Percentiles rank a stretch among this genome's conserved stretches.
These are phyloP conservation scores for Gracilinanus agilis DNA, from an alignment of 2,113 vertebrate species.

Conservation along the genomic window DNA sequence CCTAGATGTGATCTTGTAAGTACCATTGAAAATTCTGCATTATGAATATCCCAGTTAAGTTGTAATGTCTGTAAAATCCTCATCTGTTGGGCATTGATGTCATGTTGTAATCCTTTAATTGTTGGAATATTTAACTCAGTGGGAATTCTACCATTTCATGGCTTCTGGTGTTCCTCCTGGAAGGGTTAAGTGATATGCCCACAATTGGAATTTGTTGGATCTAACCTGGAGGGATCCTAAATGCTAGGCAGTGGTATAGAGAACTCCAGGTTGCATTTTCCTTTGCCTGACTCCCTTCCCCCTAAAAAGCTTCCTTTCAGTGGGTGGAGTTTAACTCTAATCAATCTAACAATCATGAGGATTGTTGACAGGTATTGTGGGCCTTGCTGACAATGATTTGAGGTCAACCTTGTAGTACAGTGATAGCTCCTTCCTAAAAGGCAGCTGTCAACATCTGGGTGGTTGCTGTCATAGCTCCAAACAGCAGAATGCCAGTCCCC, in stretches of 20 bases:
- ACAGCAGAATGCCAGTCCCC: neutral
- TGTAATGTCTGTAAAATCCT: neutral
- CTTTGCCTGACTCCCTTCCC: slow-evolving; percentile 9
- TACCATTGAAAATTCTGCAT: neutral
- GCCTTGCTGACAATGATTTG: neutral
- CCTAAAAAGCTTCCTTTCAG: neutral
- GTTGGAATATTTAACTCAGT: neutral
- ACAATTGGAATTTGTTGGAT: neutral
- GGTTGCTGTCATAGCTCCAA: neutral
- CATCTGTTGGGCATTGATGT: neutral
- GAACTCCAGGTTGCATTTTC: neutral
- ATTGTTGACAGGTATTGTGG: neutral
- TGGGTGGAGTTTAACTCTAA: neutral
- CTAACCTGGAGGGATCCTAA: neutral
- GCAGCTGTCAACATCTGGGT: neutral
- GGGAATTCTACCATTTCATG: neutral
- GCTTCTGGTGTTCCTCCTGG: neutral
- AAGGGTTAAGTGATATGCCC: neutral
- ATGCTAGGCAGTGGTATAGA: neutral
- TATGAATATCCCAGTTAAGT: neutral
- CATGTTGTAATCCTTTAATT: slow-evolving; percentile 23
- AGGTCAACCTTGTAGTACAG: neutral
- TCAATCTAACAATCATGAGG: neutral
- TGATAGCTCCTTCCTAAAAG: slow-evolving; percentile 8
- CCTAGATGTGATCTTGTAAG: neutral